A percentile compares a stretch with the other conserved stretches of the same genome.
Conservation (phyloP, 2,888 invertebrate genomes). For the Portevinia maculata region DNA sequence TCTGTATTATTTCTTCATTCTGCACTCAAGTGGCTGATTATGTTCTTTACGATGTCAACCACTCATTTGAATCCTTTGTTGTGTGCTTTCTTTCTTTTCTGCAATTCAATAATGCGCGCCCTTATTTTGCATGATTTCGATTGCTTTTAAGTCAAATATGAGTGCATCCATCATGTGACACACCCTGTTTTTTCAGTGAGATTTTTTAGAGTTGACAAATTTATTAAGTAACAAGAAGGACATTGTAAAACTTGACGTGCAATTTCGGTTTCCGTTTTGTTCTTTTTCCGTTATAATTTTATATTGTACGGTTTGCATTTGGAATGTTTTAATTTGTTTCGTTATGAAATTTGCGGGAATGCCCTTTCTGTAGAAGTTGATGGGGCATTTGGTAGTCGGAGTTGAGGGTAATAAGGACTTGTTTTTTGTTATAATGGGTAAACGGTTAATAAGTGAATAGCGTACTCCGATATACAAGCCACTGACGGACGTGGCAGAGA, state of each 20-base stretch:
- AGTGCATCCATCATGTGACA: slow-evolving; percentile 67
- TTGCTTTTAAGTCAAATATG: slow-evolving; percentile 11
- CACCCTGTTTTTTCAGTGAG: slow-evolving; percentile 49
- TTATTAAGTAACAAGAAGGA: slow-evolving; percentile 59
- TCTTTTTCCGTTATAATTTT: slow-evolving; percentile 47
- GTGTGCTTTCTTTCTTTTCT: slow-evolving; percentile 7
- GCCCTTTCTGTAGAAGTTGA: neutral
- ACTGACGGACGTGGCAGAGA: no score
- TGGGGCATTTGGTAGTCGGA: neutral
- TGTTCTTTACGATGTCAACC: slow-evolving; percentile 54
- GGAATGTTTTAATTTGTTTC: slow-evolving; percentile 11
- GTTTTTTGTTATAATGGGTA: no score
- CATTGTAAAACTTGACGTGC: slow-evolving; percentile 52
- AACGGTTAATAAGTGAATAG: no score
- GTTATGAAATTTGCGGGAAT: slow-evolving; percentile 4
- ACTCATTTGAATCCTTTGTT: slow-evolving; percentile 27
- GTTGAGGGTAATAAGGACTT: neutral
- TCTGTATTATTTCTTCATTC: slow-evolving; percentile 3
- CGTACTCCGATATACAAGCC: no score
- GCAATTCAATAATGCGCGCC: slow-evolving; percentile 29
- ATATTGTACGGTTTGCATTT: slow-evolving; percentile 68
- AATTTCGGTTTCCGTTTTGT: slow-evolving; percentile 10
- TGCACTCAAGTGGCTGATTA: slow-evolving; percentile 27
- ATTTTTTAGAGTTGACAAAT: slow-evolving; percentile 58
- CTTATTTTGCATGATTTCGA: slow-evolving; percentile 25